These are phyloP conservation scores for Triplophysa rosa DNA, from an alignment of 2,113 vertebrate species.

Conservation along the genomic window DNA sequence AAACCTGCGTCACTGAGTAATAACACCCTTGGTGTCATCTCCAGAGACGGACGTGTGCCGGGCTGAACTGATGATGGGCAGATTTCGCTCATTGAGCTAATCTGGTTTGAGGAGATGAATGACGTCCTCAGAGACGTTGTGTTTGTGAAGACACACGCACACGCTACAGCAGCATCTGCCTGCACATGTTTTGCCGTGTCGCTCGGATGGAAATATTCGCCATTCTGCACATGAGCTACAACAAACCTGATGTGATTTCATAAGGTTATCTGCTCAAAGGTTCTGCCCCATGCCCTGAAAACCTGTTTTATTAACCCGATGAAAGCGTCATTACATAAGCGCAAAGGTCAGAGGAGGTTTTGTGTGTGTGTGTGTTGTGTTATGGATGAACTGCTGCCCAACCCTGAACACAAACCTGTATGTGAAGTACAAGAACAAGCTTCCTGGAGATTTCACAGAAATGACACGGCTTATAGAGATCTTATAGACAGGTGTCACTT, in stretches of 20 bases:
- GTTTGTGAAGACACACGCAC: not conserved
- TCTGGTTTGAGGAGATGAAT: too few species aligned
- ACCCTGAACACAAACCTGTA: conserved; percentile 24
- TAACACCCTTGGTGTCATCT: too few species aligned
- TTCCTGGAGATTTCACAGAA: not conserved
- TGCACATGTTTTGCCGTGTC: not conserved
- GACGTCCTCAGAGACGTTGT: too few species aligned
- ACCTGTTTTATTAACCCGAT: not conserved
- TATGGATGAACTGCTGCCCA: not conserved
- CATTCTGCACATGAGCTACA: not conserved
- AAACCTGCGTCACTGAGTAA: too few species aligned
- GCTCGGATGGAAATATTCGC: not conserved
- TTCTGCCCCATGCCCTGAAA: not conserved
- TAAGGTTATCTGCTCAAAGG: not conserved
- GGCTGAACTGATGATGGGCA: too few species aligned
- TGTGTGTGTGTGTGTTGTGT: conserved; percentile 10
- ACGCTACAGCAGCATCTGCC: not conserved
- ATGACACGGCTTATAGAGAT: not conserved
- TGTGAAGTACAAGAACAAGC: conserved; percentile 18
- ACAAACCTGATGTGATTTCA: not conserved
- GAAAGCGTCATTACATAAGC: not conserved
- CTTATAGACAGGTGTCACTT: not conserved
- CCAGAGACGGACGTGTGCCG: too few species aligned
- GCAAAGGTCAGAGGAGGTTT: not conserved
- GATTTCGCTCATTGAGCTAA: too few species aligned